Conservation (phyloP, 2,797 vertebrate genomes). For the Diceros bicornis region DNA sequence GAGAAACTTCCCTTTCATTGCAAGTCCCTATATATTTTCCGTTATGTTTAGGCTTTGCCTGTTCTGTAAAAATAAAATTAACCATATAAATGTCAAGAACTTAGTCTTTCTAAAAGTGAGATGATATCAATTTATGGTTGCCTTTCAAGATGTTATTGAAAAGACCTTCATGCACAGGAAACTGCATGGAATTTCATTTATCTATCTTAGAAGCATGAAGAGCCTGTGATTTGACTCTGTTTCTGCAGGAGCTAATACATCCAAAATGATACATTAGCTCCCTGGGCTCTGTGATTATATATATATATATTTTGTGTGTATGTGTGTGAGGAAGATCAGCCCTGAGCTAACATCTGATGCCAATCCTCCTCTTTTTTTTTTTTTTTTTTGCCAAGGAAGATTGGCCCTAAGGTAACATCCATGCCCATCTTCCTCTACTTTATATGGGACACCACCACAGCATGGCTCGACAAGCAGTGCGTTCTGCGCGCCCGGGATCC, state of each 20-base stretch:
- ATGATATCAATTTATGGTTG: background rate
- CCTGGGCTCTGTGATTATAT: background rate
- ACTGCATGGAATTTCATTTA: conserved; percentile 36
- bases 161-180: background rate
- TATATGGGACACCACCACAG: too few species aligned
- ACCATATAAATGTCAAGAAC: background rate
- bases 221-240: conserved; percentile 48
- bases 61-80: conserved; percentile 43
- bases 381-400: too few species aligned
- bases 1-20: background rate
- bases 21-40: background rate
- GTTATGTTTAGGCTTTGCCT: background rate
- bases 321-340: too few species aligned
- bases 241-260: background rate
- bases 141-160: conserved; percentile 14
- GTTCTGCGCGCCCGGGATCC: too few species aligned
- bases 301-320: too few species aligned
- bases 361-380: too few species aligned
- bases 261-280: background rate
- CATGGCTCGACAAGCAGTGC: too few species aligned
- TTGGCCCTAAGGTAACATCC: too few species aligned
- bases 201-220: background rate
- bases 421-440: too few species aligned
- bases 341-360: too few species aligned
- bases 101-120: conserved; percentile 43